Base-by-base conservation (phyloP, 2,113 vertebrate genomes). In the Rhegmatorhina hoffmannsi region DNA sequence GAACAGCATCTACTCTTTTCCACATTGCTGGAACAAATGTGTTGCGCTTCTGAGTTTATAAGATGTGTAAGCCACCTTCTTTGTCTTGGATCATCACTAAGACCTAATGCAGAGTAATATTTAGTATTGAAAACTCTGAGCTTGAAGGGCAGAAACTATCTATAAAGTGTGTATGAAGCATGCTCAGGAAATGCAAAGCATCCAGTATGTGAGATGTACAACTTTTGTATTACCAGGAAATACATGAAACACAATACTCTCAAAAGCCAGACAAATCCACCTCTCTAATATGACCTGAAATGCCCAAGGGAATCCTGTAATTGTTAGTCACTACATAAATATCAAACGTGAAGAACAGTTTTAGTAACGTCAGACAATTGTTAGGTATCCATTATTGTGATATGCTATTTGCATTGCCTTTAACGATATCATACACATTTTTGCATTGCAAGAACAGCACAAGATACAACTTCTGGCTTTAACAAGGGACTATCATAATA, bases 201-300 rank as follows among this genome's bases (percentile, higher is more conserved):
- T 31, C 66, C 20, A 49, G 6, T 9, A 18, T 26, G 12, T 44
- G 43, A 87, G 31, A 34, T 18, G 46, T 9, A 38, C 4, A 8
- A 24, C 28, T 70, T 74, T 72, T 49, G 36, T 38, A 40, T 66
- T 49, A 66, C 13, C 13, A 69, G 26, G 55, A 87, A 78, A 73
- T 33, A 3, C 34, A 60, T 0, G 0, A 56, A 74, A 9, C 4
- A 60, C 25, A 38, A 14, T 62, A 66, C 24, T 62, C 55, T 78
- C 34, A 47, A 82, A 74, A 90, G 36, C 6, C 70, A 78, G 24
- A n/a, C 58, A 87, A 84, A 64, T 69, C n/a, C 0, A 0, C 53
- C n/a, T 84, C 14, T 87, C 46, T 81, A 69, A 43, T 44, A 33
- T 21, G 12, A 53, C 40, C 33, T 62, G 44, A 69, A 76, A 62